These are phyloP conservation scores for Syrmaticus mikado DNA, from an alignment of 2,113 vertebrate species.

Conservation along the genomic window DNA sequence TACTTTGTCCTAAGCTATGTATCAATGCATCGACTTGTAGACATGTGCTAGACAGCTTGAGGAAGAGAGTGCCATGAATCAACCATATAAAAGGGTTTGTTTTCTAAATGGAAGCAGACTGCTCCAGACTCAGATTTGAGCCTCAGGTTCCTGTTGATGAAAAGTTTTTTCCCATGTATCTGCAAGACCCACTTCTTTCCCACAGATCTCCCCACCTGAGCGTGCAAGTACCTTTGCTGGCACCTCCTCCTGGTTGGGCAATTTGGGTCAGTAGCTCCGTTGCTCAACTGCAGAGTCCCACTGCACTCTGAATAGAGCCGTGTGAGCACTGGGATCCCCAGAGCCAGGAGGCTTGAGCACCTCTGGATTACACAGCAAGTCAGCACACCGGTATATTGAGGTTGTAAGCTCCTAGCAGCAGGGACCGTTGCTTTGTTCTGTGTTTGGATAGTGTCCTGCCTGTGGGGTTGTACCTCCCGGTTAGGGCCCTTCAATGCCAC, in stretches of 20 bases:
- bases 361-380: background rate
- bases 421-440: conserved; percentile 41
- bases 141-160: background rate
- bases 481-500: conserved; percentile 35
- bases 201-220: background rate
- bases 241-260: conserved; percentile 26
- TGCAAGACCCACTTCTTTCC: background rate
- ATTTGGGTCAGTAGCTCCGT: conserved; percentile 10
- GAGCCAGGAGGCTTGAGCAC: background rate
- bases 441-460: background rate
- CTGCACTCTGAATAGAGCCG: background rate
- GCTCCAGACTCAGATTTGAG: background rate
- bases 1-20: conserved; percentile 9
- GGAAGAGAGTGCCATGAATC: conserved; percentile 10
- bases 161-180: background rate
- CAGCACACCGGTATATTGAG: background rate
- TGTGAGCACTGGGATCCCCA: background rate
- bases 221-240: background rate
- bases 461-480: background rate
- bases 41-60: conserved; percentile 31
- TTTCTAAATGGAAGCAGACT: background rate
- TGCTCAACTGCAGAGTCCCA: conserved; percentile 13
- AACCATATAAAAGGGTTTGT: background rate
- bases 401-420: background rate
- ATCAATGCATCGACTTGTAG: conserved; percentile 34